These are phyloP conservation scores for Phodopus roborovskii DNA, from an alignment of 2,113 vertebrate species.

Conservation along the genomic window DNA sequence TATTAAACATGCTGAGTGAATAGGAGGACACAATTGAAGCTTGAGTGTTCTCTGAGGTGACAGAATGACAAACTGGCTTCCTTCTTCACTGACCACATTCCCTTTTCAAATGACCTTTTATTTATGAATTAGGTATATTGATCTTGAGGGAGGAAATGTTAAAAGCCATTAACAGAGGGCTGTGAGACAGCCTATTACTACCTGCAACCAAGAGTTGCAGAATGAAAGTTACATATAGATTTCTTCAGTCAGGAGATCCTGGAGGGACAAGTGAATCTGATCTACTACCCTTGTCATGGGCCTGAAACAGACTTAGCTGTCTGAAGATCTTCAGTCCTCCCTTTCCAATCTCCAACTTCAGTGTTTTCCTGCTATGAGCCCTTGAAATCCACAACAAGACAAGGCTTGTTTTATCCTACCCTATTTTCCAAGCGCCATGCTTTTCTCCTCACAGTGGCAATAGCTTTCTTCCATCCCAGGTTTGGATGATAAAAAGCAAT, in stretches of 20 bases:
- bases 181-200: background rate
- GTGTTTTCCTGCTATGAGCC: background rate
- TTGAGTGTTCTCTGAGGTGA: background rate
- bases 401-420: background rate
- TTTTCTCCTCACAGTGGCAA: background rate
- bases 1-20: background rate
- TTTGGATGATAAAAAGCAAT: background rate
- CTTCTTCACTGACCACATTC: background rate
- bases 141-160: background rate
- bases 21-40: background rate
- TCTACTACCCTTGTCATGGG: background rate
- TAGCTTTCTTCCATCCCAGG: background rate
- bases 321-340: background rate
- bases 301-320: background rate
- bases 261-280: background rate
- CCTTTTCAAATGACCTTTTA: background rate
- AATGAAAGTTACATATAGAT: background rate
- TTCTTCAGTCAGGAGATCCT: background rate
- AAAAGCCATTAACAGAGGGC: background rate
- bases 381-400: background rate
- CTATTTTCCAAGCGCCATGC: background rate
- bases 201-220: background rate
- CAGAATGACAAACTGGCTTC: background rate
- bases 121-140: slow-evolving; percentile 38
- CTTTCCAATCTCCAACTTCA: background rate